Base-by-base conservation (phyloP, 2,113 vertebrate genomes). In the Protobothrops flavoviridis region DNA sequence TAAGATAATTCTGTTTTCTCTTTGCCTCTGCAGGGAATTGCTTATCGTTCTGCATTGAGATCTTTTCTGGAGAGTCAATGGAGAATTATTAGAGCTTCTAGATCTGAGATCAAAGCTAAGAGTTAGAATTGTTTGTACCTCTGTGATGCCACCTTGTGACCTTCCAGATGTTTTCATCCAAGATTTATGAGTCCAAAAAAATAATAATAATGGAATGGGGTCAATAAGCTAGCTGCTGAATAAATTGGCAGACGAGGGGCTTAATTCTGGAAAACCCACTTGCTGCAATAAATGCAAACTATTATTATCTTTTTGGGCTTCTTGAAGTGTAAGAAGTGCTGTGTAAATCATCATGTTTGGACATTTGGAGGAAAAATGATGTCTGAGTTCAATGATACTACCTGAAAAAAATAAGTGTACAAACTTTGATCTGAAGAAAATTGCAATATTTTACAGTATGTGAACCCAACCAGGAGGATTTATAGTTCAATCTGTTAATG, bases 401-500 rank as follows among this genome's bases (percentile, higher is more conserved):
- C 97, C 96, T 48, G 88, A 96, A 93, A 50, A 96, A 97, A 93
- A 96, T 97, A 97, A 97, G 94, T 96, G 93, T 97, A 97, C 97
- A 97, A 97, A 98, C 95, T 96, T 94, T 96, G 96, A 97, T 96
- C 94, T 6, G 92, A 97, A 97, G 97, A 97, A 98, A 98, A 98
- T 95, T 96, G 96, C 96, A 94, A 94, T 97, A 95, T 97, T 98
- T 98, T 98, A 98, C 97, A 98, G 97, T 97, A 97, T 13, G 95
- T 97, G 98, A 98, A 96, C 97, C 97, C 97, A 97, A 96, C 96
- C 96, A 96, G 96, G 97, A 81, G 98, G 97, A 98, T 98, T 98
- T 98, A 98, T 98, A 97, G 98, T 98, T 98, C 98, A 98, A 97
- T 98, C 98, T 98, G 98, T 98, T 98, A 98, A 98, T 98, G 97